Evolutionary conservation across 2,113 vertebrate species (phyloP).

Genomic region (Misgurnus anguillicaudatus): DNA sequence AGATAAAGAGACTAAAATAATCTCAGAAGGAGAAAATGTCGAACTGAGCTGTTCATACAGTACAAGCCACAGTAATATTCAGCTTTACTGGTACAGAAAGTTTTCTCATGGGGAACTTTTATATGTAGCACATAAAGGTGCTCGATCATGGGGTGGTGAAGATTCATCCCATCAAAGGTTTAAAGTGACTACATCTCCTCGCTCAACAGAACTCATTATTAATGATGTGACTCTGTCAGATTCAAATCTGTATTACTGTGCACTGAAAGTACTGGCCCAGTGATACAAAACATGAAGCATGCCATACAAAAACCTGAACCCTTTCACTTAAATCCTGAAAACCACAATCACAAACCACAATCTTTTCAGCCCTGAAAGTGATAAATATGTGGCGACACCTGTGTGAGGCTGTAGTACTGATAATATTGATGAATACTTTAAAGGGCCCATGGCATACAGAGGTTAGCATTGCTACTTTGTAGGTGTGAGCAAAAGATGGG

Average conservation of each 20-base stretch:
- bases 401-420: background rate
- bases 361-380: background rate
- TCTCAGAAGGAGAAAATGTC: background rate
- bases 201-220: background rate
- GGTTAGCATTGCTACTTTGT: too few relatives aligned
- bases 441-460: too few relatives aligned
- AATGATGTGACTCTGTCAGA: background rate
- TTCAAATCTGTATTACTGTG: constrained; percentile 22
- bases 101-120: background rate
- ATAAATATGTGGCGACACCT: background rate
- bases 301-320: background rate
- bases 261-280: background rate
- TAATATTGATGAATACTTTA: too few relatives aligned
- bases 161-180: background rate
- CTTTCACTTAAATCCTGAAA: background rate
- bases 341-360: background rate
- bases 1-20: background rate
- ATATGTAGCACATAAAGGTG: background rate
- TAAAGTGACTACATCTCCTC: background rate
- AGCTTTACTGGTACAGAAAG: too few relatives aligned
- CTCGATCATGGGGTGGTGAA: background rate
- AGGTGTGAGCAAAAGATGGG: too few relatives aligned
- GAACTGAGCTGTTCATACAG: background rate
- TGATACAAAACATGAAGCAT: background rate
- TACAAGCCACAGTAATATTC: background rate